A percentile compares a stretch with the other conserved stretches of the same genome.
These are phyloP conservation scores for Drosophila melanogaster DNA, from an alignment of 1,140 invertebrate genomes.

Conservation along the genomic window DNA sequence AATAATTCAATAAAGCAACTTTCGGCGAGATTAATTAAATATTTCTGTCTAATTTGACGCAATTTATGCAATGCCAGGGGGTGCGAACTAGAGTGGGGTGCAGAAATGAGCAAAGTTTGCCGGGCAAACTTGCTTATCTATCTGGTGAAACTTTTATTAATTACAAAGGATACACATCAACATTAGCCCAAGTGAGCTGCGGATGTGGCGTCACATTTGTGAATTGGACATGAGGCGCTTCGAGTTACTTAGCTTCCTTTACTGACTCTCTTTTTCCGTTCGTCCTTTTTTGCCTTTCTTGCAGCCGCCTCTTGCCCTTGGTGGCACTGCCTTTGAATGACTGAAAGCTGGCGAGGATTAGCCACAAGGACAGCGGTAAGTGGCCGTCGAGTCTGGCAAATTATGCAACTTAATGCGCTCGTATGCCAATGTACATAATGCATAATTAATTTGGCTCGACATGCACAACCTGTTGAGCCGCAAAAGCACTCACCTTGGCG, in stretches of 20 bases:
- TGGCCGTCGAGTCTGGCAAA: constrained; percentile 46
- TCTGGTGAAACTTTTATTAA: constrained; percentile 80
- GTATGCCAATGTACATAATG: constrained; percentile 70
- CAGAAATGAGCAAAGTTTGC: constrained; percentile 70
- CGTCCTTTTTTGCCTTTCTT: not conserved
- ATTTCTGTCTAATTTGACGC: constrained; percentile 83
- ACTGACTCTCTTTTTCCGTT: constrained; percentile 32
- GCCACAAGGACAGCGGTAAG: constrained; percentile 56
- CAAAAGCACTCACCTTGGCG: constrained; percentile 25
- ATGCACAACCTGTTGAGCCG: constrained; percentile 74
- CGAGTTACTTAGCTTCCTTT: constrained; percentile 67
- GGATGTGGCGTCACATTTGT: constrained; percentile 39
- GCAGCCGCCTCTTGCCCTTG: constrained; percentile 1
- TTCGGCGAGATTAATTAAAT: constrained; percentile 80
- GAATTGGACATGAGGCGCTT: constrained; percentile 34
- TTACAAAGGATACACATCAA: constrained; percentile 80
- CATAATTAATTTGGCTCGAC: constrained; percentile 78
- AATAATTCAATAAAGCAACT: constrained; percentile 81
- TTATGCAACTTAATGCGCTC: constrained; percentile 79
- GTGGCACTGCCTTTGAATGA: constrained; percentile 15
- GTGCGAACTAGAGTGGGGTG: constrained; percentile 18
- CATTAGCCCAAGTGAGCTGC: constrained; percentile 42
- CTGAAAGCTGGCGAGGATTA: constrained; percentile 47
- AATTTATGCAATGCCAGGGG: constrained; percentile 73
- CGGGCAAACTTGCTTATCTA: constrained; percentile 40